These are phyloP conservation scores for Limosa lapponica DNA, from an alignment of 2,797 vertebrate genomes.

Conservation along the genomic window DNA sequence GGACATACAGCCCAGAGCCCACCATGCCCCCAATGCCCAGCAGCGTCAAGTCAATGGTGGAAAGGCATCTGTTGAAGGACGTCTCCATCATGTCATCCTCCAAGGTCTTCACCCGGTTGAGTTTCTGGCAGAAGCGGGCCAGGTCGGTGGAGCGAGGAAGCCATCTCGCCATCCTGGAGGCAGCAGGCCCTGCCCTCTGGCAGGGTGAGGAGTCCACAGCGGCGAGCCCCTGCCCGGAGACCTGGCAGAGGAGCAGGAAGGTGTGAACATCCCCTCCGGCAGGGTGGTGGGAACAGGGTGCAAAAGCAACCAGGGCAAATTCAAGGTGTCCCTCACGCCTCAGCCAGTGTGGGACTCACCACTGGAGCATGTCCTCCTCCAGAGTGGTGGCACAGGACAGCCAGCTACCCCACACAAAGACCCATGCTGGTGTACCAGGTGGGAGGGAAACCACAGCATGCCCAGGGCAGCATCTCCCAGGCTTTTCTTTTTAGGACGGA, in stretches of 20 bases:
- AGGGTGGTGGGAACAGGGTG: neutral
- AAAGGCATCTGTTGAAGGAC: slow-evolving; percentile 90
- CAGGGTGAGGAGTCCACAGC: neutral
- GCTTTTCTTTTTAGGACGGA: neutral
- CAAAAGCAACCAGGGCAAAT: neutral
- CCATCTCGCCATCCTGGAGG: slow-evolving; percentile 82
- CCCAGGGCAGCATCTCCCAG: neutral
- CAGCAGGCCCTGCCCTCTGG: fast-evolving
- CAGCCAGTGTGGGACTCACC: neutral
- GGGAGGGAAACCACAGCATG: neutral
- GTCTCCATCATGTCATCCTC: slow-evolving; percentile 94
- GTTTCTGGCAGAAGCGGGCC: slow-evolving; percentile 88
- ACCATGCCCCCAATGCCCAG: slow-evolving; percentile 95
- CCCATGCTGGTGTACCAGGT: neutral
- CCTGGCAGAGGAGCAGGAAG: neutral
- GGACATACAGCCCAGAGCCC: slow-evolving; percentile 93
- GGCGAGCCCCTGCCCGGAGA: neutral
- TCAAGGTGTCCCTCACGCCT: neutral
- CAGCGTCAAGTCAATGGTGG: slow-evolving; percentile 90
- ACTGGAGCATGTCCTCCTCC: neutral
- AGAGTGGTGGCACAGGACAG: neutral
- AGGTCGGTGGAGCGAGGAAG: slow-evolving; percentile 79
- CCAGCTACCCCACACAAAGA: fast-evolving
- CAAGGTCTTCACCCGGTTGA: slow-evolving; percentile 92
- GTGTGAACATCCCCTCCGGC: neutral